phyloP scores from a whole-genome alignment of 2,797 vertebrate genomes.

The Microctenopoma steveboyesi region DNA sequence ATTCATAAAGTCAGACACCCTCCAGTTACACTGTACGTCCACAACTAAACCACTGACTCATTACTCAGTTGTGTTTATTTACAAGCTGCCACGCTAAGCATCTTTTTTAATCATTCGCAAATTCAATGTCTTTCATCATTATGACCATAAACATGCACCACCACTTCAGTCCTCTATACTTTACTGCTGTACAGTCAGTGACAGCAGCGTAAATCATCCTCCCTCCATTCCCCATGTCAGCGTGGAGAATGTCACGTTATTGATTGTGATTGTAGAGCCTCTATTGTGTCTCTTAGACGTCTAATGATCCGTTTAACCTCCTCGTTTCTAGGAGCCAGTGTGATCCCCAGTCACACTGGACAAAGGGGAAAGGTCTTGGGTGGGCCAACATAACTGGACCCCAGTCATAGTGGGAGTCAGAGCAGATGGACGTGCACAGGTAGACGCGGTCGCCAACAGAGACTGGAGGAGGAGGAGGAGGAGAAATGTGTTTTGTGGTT shows the following conservation, averaged over 20 bases:
- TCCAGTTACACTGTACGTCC: no score
- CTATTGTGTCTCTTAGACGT: conserved; percentile 52
- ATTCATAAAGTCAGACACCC: no score
- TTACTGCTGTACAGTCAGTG: conserved; percentile 13
- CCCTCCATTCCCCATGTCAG: conserved; percentile 26
- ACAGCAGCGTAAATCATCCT: conserved; percentile 11
- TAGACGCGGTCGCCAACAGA: conserved; percentile 3
- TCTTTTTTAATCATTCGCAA: neutral
- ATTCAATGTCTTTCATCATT: neutral
- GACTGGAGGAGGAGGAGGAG: neutral
- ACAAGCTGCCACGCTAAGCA: neutral
- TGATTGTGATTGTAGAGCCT: conserved; percentile 54
- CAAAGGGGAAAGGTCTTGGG: conserved; percentile 24
- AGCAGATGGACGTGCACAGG: conserved; percentile 21
- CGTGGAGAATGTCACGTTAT: conserved; percentile 36
- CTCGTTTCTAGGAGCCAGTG: neutral
- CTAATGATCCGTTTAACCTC: conserved; percentile 57
- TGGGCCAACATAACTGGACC: neutral
- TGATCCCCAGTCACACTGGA: neutral
- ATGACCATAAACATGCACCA: conserved; percentile 13
- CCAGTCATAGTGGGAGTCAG: no score
- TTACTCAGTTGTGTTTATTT: neutral
- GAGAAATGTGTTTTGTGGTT: neutral
- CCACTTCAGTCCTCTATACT: neutral
- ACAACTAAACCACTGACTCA: neutral